Evolutionary conservation across 1,140 invertebrate species (phyloP).

Genomic region (Zaprionus kolodkinae): DNA sequence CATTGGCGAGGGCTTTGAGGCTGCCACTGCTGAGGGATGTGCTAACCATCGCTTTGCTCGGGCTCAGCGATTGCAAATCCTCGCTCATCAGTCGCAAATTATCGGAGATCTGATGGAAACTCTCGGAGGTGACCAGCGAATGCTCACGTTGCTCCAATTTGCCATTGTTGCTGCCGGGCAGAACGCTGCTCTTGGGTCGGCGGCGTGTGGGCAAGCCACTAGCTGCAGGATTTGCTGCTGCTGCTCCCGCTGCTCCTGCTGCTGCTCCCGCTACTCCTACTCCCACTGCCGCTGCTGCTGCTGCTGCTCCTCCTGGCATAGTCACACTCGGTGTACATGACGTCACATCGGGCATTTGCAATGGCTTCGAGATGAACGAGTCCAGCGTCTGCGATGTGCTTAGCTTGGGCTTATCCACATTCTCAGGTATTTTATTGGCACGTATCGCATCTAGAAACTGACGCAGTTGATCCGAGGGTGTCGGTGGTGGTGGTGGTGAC

Average conservation of each 20-base stretch:
- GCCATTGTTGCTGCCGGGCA: conserved; percentile 41
- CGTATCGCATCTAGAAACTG: conserved; percentile 83
- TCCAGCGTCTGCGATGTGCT: conserved; percentile 76
- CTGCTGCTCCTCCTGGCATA: neutral
- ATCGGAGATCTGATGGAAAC: conserved; percentile 83
- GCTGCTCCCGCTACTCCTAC: neutral
- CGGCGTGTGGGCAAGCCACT: conserved; percentile 61
- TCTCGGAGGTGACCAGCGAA: conserved; percentile 78
- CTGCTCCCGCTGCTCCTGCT: neutral
- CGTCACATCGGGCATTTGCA: conserved; percentile 82
- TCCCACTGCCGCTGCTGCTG: neutral
- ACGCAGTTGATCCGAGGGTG: conserved; percentile 81
- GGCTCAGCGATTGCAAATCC: conserved; percentile 80
- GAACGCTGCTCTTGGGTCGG: conserved; percentile 69
- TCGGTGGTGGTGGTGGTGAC: conserved; percentile 56
- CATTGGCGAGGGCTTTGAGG: conserved; percentile 63
- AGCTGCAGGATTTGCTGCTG: neutral
- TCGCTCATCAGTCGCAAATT: conserved; percentile 83
- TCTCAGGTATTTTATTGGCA: conserved; percentile 82
- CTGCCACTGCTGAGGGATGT: conserved; percentile 66
- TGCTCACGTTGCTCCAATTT: conserved; percentile 71
- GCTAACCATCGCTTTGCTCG: conserved; percentile 64
- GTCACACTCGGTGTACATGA: conserved; percentile 65
- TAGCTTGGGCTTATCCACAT: conserved; percentile 73
- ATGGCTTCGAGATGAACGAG: conserved; percentile 78